Base-by-base conservation (phyloP, 92 coral and sea anemone species). In the Plumapathes pennacea region DNA sequence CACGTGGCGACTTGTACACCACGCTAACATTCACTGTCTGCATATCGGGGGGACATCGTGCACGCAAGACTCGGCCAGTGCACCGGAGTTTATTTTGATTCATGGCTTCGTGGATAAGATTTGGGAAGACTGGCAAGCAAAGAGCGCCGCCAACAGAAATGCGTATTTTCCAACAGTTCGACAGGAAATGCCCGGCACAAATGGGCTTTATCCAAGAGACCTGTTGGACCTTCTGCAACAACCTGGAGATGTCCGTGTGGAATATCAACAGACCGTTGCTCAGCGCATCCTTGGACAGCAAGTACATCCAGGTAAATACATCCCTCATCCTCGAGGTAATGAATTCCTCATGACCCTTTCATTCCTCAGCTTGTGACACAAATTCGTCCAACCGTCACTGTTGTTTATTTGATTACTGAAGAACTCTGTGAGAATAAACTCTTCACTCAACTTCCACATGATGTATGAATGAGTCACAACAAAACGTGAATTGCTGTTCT, bases 41-140 rank as follows among this genome's bases (percentile, higher is more conserved):
- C n/a, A 53, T 36, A 86, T 86, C 36, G 80, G 51, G 33, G 95
- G 88, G 0, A 80, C 88, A 0, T 80, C 81, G 95, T 59, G 77
- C 57, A 26, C 81, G 1, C 10, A 25, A 2, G 85, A 80, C 43
- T 50, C 88, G 4, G 71, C 88, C 2, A 50, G 66, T 23, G 88
- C 88, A 2, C 95, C 95, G 19, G 88, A 80, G 32, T 86, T 80
- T 24, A 80, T 86, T 34, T 46, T 76, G 15, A 87, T 63, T 37
- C 88, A 86, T 49, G 80, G 73, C 8, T 55, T 86, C 32, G 36
- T 86, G 11, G 95, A 86, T 69, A 86, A 86, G 59, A 69, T 86
- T 9, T 86, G 95, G 95, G 74, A 49, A 10, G 95, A 86, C 42
- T 86, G 95, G 95, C 95, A 86, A 55, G 70, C 57, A 22, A 70